Conservation (phyloP, 30 jellyfish, hydroid and myxozoan genomes). For the Chrysaora quinquecirrha region DNA sequence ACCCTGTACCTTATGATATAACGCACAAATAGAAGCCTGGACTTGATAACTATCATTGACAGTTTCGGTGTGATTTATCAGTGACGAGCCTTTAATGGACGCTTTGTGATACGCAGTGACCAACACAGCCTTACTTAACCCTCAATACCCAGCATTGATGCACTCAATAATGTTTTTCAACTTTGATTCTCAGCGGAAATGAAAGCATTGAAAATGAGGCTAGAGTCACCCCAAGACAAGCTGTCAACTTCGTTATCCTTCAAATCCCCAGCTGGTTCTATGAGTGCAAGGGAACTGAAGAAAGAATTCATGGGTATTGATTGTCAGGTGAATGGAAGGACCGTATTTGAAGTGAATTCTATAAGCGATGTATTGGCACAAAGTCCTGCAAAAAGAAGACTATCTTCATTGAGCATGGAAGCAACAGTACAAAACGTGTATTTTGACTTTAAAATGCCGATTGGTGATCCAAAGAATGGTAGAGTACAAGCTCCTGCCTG, state of each 20-base stretch:
- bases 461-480: background rate
- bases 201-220: slow-evolving; percentile 1
- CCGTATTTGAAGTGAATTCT: background rate
- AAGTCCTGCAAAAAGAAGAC: background rate
- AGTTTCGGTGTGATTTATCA: too few species aligned
- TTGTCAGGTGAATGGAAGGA: background rate
- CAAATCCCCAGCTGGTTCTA: slow-evolving; percentile 2
- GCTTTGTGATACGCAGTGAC: too few species aligned
- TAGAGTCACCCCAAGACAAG: background rate
- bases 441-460: background rate
- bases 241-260: background rate
- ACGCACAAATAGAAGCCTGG: too few species aligned
- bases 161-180: background rate
- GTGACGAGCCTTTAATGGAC: too few species aligned
- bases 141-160: too few species aligned
- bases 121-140: too few species aligned
- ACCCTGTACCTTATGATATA: too few species aligned
- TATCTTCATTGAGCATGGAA: background rate
- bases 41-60: too few species aligned
- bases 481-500: background rate
- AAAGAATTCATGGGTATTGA: background rate
- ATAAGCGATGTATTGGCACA: background rate
- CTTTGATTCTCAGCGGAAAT: background rate
- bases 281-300: background rate
- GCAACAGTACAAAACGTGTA: background rate